Conservation (phyloP, 2,888 invertebrate species). For the Melanostoma mellinum region DNA sequence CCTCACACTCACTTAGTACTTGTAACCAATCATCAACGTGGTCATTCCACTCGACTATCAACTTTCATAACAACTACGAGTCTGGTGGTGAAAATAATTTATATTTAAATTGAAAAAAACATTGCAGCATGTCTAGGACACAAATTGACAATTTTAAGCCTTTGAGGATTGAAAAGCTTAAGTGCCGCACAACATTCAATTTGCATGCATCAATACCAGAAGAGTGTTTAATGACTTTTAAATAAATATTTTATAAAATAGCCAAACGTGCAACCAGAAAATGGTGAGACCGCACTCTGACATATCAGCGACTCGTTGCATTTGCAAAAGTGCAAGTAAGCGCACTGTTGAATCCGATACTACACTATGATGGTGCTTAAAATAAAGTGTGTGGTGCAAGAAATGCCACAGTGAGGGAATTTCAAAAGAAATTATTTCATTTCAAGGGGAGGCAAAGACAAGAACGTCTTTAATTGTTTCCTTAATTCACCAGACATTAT, state of each 20-base stretch:
- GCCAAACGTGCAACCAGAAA: slow-evolving; percentile 7
- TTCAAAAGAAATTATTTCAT: no score
- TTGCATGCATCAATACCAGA: slow-evolving; percentile 66
- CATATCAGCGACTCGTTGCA: not conserved
- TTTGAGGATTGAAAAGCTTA: slow-evolving; percentile 69
- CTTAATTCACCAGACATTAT: no score
- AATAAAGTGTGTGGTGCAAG: not conserved
- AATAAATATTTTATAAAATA: slow-evolving; percentile 67
- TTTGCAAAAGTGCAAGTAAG: slow-evolving; percentile 20
- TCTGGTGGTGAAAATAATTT: slow-evolving; percentile 35
- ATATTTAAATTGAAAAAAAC: slow-evolving; percentile 59
- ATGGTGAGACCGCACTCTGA: not conserved
- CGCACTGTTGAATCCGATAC: not conserved
- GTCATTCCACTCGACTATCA: slow-evolving; percentile 43
- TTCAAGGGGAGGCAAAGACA: no score
- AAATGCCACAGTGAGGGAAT: not conserved
- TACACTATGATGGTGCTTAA: not conserved
- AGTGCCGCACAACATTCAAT: slow-evolving; percentile 63
- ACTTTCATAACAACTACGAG: not conserved
- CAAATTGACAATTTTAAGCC: slow-evolving; percentile 70
- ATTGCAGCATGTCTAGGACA: slow-evolving; percentile 58
- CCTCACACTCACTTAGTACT: not conserved
- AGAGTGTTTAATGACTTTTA: slow-evolving; percentile 38
- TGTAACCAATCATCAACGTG: slow-evolving; percentile 58
- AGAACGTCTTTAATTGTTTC: no score